Evolutionary conservation across 2,888 invertebrate species (phyloP), one percentile per base, ranked within the genome.

Genomic region (Alsophila aescularia): DNA sequence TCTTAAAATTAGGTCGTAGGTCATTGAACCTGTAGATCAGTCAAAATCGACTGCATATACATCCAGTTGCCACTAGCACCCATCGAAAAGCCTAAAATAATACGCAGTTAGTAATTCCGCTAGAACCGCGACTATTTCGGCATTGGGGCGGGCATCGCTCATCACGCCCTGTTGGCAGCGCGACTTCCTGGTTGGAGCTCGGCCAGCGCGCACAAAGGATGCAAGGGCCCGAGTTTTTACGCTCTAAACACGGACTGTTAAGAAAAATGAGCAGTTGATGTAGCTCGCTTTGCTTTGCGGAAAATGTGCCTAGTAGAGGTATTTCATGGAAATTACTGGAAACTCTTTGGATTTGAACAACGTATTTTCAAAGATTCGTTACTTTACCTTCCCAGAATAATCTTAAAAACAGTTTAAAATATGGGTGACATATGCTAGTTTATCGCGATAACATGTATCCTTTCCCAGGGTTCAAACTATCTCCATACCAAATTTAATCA

Each of bases 181-280:
- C 58, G 52, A 52, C 72, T 90, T 90, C 90, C 90, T 83, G 75
- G 76, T 87, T 90, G 90, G 90, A 74, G 44, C 60, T 13, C 34
- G 45, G 85, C 90, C 90, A 89, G 75, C 58, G 62, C 68, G 73
- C 79, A 85, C 85, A 85, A 84, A 85, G 83, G 84, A 83, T 83
- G 78, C 81, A 77, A 75, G 76, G 77, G 73, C 70, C 68, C 43
- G 36, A 67, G 72, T 78, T 80, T 79, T 79, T 79, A 78, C 78
- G 71, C 67, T 70, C 72, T 73, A 73, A 76, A 73, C 73, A 69
- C 52, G 64, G 58, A 37, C 44, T 29, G 34, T 16, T n/a, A 16
- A 6, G 16, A 5, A 34, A 54, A 49, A 45, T 29, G 32, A 18
- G 21, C 27, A 12, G 7, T 18, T 49, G 52, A 52, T 55, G 55